Evolutionary conservation across 2,113 vertebrate genomes (phyloP).

Genomic region (Eudyptes chrysolophus): DNA sequence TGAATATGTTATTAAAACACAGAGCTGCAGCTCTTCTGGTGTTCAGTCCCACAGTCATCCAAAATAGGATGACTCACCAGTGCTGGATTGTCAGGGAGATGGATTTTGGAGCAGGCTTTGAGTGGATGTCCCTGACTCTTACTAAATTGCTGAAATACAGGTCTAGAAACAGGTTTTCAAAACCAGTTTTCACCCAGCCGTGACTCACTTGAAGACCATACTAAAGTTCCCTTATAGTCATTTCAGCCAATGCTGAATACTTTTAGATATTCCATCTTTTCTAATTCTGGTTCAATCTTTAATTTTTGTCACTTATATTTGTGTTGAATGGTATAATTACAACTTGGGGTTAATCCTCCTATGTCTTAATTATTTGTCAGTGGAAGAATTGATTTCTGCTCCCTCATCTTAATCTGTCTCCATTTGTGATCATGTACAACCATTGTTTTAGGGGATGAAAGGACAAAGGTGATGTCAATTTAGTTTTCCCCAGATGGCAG

Average conservation of each 20-base stretch:
- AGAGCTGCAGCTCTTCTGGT: neutral
- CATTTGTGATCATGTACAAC: constrained; percentile 44
- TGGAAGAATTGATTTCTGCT: constrained; percentile 42
- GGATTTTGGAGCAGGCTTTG: neutral
- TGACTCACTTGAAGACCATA: neutral
- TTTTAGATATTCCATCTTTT: neutral
- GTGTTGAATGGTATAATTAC: neutral
- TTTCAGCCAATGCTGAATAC: neutral
- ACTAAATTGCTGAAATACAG: neutral
- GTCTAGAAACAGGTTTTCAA: neutral
- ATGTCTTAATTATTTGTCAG: constrained; percentile 75
- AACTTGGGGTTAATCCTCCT: constrained; percentile 63
- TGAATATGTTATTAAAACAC: neutral
- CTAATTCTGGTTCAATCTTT: neutral
- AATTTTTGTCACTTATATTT: constrained; percentile 30
- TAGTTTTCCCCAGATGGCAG: constrained; percentile 40
- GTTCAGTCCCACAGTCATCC: neutral
- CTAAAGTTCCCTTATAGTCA: neutral
- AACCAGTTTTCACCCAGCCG: neutral
- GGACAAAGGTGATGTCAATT: constrained; percentile 56
- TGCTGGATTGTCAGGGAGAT: neutral
- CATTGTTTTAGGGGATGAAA: constrained; percentile 29
- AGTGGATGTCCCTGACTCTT: neutral
- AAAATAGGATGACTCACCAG: neutral
- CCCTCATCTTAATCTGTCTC: constrained; percentile 45